Base-by-base conservation (phyloP, 1,140 invertebrate species). In the Drosophila yakuba region DNA sequence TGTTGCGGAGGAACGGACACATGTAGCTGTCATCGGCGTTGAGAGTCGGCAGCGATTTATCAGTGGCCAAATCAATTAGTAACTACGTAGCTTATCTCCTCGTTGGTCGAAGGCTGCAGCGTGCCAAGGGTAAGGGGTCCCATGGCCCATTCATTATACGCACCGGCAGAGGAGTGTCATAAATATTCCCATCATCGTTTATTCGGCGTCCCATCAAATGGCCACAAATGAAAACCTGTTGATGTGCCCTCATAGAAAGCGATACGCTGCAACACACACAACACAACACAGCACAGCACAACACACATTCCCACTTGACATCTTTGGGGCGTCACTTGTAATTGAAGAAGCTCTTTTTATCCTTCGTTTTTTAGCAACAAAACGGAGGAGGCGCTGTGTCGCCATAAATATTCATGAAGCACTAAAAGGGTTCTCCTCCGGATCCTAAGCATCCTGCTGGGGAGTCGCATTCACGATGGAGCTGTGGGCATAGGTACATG, bases 171-270 rank as follows among this genome's bases (percentile, higher is more conserved):
- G 82, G 71, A 82, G 60, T 88, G 86, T 90, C 86, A 90, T 90
- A 90, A 86, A 90, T 91, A 90, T 90, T 90, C 88, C 86, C 88
- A 90, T 90, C 79, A 90, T 80, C 80, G 84, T 89, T 89, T 88
- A 83, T 80, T 78, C 72, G 82, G 63, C 72, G 63, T 17, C n/a
- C 79, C 81, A 88, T 83, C 83, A 89, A 88, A 88, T 88, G 66
- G 74, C 71, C 74, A 67, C 76, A 88, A 89, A 89, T 84, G 85
- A 90, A 89, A 90, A 89, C 84, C 85, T 89, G 84, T 89, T 89
- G 84, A 89, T 89, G 88, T 69, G 32, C 45, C 47, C 47, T 8
- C 39, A 50, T 15, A 35, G 25, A 35, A 47, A 56, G 44, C 63
- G 15, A 52, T 12, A 61, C 44, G 50, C 45, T 32, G 32, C 32